A percentile compares a stretch with the other conserved stretches of the same genome.
These are phyloP conservation scores for Periophthalmodon schlosseri DNA, from an alignment of 2,113 vertebrate species.

Conservation along the genomic window DNA sequence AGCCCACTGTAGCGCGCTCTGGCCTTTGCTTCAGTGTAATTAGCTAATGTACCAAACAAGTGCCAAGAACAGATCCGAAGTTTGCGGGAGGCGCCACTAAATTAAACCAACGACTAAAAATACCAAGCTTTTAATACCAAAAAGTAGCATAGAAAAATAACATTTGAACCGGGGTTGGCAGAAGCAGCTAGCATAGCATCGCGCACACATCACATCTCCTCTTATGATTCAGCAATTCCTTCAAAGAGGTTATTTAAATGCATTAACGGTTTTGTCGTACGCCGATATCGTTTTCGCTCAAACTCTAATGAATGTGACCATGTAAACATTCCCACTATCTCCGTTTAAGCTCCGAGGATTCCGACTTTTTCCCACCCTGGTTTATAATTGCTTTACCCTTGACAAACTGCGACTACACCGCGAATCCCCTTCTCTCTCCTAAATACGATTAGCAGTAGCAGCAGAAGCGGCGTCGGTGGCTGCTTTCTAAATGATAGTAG, in stretches of 20 bases:
- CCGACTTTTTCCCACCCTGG: constrained; percentile 20
- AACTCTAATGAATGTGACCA: constrained; percentile 8
- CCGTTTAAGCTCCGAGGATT: constrained; percentile 30
- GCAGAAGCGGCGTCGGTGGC: constrained; percentile 36
- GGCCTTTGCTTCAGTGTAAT: constrained; percentile 11
- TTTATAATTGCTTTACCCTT: constrained; percentile 44
- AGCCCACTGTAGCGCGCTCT: not conserved
- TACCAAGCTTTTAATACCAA: constrained; percentile 18
- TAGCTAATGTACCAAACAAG: constrained; percentile 13
- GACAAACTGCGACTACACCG: constrained; percentile 25
- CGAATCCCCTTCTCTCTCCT: constrained; percentile 37
- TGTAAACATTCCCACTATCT: constrained; percentile 28
- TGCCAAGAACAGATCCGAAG: constrained; percentile 5
- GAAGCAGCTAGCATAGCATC: not conserved
- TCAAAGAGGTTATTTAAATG: constrained; percentile 13
- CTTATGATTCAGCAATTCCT: constrained; percentile 15
- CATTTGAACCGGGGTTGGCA: not conserved
- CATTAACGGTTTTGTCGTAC: not conserved
- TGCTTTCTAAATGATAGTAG: constrained; percentile 47
- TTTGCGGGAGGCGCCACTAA: constrained; percentile 10
- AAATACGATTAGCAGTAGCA: constrained; percentile 41
- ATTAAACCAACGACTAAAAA: constrained; percentile 26
- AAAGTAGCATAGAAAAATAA: constrained; percentile 13
- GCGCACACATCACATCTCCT: not conserved
- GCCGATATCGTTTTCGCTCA: constrained; percentile 1